A percentile compares a stretch with the other conserved stretches of the same genome.
phyloP scores from a whole-genome alignment of 2,113 vertebrate species.

The Seriola dumerili region DNA sequence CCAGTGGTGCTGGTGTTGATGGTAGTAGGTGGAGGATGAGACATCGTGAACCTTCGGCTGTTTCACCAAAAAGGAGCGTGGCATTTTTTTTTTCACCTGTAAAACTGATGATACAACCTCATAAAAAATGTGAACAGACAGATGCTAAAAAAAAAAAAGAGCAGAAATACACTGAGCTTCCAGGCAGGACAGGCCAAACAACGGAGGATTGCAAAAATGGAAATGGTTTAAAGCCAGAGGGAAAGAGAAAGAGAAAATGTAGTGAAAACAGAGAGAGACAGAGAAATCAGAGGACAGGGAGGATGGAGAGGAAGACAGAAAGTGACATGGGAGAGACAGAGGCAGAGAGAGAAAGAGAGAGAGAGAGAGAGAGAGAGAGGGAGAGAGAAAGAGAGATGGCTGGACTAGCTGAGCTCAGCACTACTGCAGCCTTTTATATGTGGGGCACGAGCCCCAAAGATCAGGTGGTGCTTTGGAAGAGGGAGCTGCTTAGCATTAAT shows the following conservation, averaged over 20 bases:
- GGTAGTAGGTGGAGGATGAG: constrained; percentile 64
- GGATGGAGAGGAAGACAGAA: constrained; percentile 54
- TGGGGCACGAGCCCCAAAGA: constrained; percentile 74
- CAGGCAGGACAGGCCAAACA: constrained; percentile 29
- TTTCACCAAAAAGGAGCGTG: constrained; percentile 81
- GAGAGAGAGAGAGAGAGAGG: constrained; percentile 39
- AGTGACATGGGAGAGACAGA: constrained; percentile 48
- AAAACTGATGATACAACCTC: constrained; percentile 45
- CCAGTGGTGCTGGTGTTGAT: constrained; percentile 64
- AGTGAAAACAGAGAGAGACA: constrained; percentile 35
- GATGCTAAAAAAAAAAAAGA: not conserved
- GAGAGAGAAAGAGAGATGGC: constrained; percentile 46
- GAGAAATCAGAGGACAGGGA: constrained; percentile 40
- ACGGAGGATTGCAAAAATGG: not conserved
- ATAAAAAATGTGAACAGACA: constrained; percentile 39
- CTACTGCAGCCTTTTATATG: constrained; percentile 77
- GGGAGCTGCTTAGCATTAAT: constrained; percentile 81
- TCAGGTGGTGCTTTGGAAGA: constrained; percentile 79
- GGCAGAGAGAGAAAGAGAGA: constrained; percentile 39
- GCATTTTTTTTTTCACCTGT: constrained; percentile 62
- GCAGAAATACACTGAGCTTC: constrained; percentile 11
- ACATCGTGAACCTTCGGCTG: constrained; percentile 76
- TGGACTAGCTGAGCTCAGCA: constrained; percentile 81
- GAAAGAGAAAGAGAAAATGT: constrained; percentile 14
- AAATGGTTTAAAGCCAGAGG: not conserved